These are phyloP conservation scores for Cirrhinus molitorella DNA, from an alignment of 2,797 vertebrate species.

Conservation along the genomic window DNA sequence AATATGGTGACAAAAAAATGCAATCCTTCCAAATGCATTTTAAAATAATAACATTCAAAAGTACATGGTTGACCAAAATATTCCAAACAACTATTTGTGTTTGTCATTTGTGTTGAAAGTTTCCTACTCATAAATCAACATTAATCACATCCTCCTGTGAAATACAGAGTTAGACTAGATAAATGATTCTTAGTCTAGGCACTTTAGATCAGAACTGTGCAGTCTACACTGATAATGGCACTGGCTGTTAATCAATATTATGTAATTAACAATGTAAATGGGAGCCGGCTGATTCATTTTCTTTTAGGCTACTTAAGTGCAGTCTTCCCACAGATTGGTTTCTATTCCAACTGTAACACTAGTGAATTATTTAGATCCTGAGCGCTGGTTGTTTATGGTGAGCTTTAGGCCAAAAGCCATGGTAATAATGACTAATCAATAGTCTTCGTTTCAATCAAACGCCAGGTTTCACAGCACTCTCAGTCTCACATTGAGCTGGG, in stretches of 20 bases:
- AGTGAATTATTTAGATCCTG: constrained; percentile 16
- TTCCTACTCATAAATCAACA: background rate
- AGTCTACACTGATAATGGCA: constrained; percentile 2
- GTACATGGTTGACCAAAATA: background rate
- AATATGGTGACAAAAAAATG: no score
- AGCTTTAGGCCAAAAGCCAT: constrained; percentile 9
- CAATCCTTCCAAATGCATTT: no score
- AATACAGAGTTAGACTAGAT: background rate
- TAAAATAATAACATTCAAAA: background rate
- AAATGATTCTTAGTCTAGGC: background rate
- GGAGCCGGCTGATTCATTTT: background rate
- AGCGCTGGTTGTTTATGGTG: background rate
- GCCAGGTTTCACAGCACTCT: constrained; percentile 32
- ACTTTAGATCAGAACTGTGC: background rate
- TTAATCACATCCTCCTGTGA: background rate
- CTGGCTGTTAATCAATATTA: background rate
- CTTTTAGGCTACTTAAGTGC: background rate
- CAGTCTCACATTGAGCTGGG: background rate
- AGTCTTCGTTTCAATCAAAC: background rate
- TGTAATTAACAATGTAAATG: constrained; percentile 13
- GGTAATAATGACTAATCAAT: constrained; percentile 20
- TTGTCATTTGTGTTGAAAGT: background rate
- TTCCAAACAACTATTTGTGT: background rate
- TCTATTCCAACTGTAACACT: background rate
- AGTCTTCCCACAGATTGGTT: background rate